Evolutionary conservation across 2,888 invertebrate species (phyloP).

Genomic region (Fissipunctia ypsillon): DNA sequence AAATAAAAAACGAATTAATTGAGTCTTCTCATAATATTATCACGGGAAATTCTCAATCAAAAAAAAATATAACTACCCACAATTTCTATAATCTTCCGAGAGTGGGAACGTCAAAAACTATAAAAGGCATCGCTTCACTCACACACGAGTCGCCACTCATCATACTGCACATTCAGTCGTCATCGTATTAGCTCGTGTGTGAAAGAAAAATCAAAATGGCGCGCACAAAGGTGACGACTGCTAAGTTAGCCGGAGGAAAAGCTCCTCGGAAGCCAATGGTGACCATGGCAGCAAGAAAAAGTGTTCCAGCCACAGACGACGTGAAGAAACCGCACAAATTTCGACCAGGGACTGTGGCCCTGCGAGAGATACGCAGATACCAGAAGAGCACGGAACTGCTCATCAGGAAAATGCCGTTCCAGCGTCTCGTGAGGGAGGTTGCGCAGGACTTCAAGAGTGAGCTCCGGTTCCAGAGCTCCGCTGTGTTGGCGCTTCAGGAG

Average conservation of each 20-base stretch:
- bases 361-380: slow-evolving; percentile 93
- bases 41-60: not conserved
- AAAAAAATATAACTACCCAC: slow-evolving; percentile 25
- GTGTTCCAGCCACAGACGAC: slow-evolving; percentile 93
- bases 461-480: slow-evolving; percentile 93
- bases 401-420: slow-evolving; percentile 93
- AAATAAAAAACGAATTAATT: no score
- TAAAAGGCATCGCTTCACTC: slow-evolving; percentile 23
- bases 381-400: slow-evolving; percentile 94
- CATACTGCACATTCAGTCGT: not conserved
- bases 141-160: not conserved
- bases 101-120: slow-evolving; percentile 11
- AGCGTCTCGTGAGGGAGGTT: slow-evolving; percentile 93
- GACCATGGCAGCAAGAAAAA: slow-evolving; percentile 93
- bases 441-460: slow-evolving; percentile 94
- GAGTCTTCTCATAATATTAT: not conserved
- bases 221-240: slow-evolving; percentile 94
- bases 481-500: slow-evolving; percentile 92
- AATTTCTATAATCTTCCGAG: not conserved
- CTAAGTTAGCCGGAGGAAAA: slow-evolving; percentile 94
- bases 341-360: slow-evolving; percentile 92
- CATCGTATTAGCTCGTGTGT: not conserved
- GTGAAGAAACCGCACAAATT: slow-evolving; percentile 94
- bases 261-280: slow-evolving; percentile 93
- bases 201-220: slow-evolving; percentile 86